These are phyloP conservation scores for Pterois miles DNA, from an alignment of 2,797 vertebrate genomes.

Conservation along the genomic window DNA sequence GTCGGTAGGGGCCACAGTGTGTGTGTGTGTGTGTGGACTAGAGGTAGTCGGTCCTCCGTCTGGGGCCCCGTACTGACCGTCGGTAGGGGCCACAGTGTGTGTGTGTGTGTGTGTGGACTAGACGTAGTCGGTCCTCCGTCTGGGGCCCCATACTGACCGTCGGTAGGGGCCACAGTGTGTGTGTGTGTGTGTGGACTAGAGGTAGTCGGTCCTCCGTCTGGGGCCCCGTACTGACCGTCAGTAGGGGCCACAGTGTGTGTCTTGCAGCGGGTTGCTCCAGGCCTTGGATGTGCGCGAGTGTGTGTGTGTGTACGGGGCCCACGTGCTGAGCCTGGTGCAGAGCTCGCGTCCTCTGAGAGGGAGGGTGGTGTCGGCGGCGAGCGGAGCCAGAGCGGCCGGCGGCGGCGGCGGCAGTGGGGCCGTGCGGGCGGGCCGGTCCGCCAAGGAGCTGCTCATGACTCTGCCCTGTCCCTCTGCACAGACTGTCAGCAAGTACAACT, in stretches of 20 bases:
- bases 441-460: conserved; percentile 82
- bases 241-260: conserved; percentile 77
- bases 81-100: conserved; percentile 76
- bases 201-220: conserved; percentile 22
- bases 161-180: too few relatives aligned
- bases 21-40: conserved; percentile 54
- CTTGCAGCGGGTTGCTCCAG: conserved; percentile 82
- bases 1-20: too few relatives aligned
- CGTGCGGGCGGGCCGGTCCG: conserved; percentile 69
- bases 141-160: too few relatives aligned
- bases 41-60: conserved; percentile 31
- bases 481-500: conserved; percentile 95
- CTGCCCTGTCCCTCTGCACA: conserved; percentile 86
- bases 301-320: conserved; percentile 81
- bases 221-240: conserved; percentile 55
- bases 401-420: conserved; percentile 33
- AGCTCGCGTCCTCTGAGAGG: conserved; percentile 81
- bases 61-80: conserved; percentile 57
- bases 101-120: too few relatives aligned
- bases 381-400: conserved; percentile 45
- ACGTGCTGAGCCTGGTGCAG: conserved; percentile 87
- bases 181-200: conserved; percentile 36
- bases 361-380: conserved; percentile 71
- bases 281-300: conserved; percentile 81
- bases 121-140: too few relatives aligned